Base-by-base conservation (phyloP, 2,797 vertebrate species). In the Gambusia yucatana region DNA sequence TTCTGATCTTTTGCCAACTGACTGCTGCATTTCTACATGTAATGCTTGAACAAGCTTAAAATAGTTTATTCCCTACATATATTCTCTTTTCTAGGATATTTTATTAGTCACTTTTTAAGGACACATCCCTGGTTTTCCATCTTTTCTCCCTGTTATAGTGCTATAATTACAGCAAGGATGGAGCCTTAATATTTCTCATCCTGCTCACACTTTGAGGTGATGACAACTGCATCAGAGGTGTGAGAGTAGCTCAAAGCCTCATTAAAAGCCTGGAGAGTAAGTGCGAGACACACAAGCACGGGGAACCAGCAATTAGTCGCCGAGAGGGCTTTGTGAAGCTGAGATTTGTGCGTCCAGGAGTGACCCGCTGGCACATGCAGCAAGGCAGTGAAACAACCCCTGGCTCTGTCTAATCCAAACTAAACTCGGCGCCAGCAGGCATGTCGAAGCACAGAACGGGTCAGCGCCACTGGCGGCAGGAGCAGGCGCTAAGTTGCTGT, bases 401-500 rank as follows among this genome's bases (percentile, higher is more conserved):
- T 70, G 61, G 63, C 77, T 72, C 39, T 69, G 78, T 78, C 79
- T 77, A 67, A 70, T 78, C 67, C 75, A 48, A 78, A 71, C 70
- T 81, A 81, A 80, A 81, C 77, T 84, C 33, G 1, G 77, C 74
- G 84, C 79, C 80, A 74, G 69, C 77, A 70, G 78, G 78, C 63
- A 82, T 84, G 67, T 90, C 85, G 80, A 88, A 87, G 83, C 84
- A 88, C 63, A 84, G 84, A 82, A 52, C 39, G 61, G 85, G 85
- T 84, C 86, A 81, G 65, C 9, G 76, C 85, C 39, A 25, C 88
- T 80, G 84, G 91, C 88, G 83, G 83, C 16, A 76, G 28, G 41
- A 28, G 76, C 74, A 55, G 77, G 84, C 48, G 73, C 90, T 92
- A 89, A 94, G 87, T 85, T 91, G 91, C 87, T 92, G 87, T 93